Conservation (phyloP, 2,888 invertebrate species). For the Drosophila macrospina region DNA sequence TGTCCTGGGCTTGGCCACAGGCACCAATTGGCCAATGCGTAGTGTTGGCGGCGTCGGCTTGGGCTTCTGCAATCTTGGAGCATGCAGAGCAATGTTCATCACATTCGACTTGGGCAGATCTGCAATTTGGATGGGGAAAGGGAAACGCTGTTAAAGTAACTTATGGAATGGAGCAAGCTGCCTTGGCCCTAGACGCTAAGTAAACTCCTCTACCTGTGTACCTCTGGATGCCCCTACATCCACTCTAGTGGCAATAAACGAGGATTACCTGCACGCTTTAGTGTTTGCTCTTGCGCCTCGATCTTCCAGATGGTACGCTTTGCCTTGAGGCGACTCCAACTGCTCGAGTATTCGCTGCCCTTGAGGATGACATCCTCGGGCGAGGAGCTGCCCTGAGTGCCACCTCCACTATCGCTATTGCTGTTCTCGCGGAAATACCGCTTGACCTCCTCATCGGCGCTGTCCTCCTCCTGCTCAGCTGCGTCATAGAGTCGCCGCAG, state of each 20-base stretch:
- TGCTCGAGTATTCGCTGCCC: slow-evolving; percentile 84
- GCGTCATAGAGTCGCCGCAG: slow-evolving; percentile 83
- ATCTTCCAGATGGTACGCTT: slow-evolving; percentile 84
- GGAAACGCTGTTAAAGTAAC: neutral
- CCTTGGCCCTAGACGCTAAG: slow-evolving; percentile 46
- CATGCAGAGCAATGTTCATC: slow-evolving; percentile 84
- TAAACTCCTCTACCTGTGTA: slow-evolving; percentile 71
- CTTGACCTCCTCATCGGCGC: slow-evolving; percentile 88
- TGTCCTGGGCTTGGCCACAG: slow-evolving; percentile 83
- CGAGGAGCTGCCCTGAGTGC: slow-evolving; percentile 82
- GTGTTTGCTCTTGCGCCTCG: slow-evolving; percentile 70
- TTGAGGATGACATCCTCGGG: slow-evolving; percentile 71
- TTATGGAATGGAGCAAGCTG: slow-evolving; percentile 2
- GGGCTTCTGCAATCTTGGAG: slow-evolving; percentile 75
- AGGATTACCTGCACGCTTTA: slow-evolving; percentile 80
- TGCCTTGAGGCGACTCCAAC: slow-evolving; percentile 87
- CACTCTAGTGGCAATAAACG: neutral
- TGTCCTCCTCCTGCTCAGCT: slow-evolving; percentile 85
- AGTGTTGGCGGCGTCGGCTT: slow-evolving; percentile 64
- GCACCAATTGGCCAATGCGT: slow-evolving; percentile 72
- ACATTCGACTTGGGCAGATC: slow-evolving; percentile 85
- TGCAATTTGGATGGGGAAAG: slow-evolving; percentile 36
- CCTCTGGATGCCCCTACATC: neutral
- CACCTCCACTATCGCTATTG: slow-evolving; percentile 81
- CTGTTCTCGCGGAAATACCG: slow-evolving; percentile 86